Percentiles rank a stretch among this genome's conserved stretches.
Evolutionary conservation across 2,113 vertebrate genomes (phyloP).

Genomic region (Colius striatus): DNA sequence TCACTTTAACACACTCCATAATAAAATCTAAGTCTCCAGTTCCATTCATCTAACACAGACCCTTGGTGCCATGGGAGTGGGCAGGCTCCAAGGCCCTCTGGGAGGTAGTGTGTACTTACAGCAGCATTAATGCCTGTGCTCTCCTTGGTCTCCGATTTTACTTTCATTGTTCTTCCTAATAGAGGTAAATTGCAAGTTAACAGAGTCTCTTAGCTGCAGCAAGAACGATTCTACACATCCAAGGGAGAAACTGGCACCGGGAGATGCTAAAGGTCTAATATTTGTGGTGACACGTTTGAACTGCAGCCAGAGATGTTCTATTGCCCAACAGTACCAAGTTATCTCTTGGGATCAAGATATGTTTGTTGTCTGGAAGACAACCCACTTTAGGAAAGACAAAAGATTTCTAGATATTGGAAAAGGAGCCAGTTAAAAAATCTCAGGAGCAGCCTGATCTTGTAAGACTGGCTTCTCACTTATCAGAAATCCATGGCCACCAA

Average conservation of each 20-base stretch:
- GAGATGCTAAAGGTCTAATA: neutral
- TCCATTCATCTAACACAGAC: constrained; percentile 15
- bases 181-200: constrained; percentile 27
- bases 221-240: neutral
- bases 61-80: neutral
- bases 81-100: constrained; percentile 2
- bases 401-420: neutral
- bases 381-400: neutral
- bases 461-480: neutral
- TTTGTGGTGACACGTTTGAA: neutral
- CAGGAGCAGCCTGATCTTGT: neutral
- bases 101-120: neutral
- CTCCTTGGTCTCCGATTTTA: constrained; percentile 46
- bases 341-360: neutral
- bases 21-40: constrained; percentile 1
- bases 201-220: neutral
- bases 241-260: neutral
- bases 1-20: constrained; percentile 24
- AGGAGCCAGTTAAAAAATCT: neutral
- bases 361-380: neutral
- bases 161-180: constrained; percentile 50
- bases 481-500: neutral
- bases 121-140: constrained; percentile 38
- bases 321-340: neutral
- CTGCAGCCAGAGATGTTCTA: neutral